Evolutionary conservation across 2,888 invertebrate genomes (phyloP).

Genomic region (Pheosia gnoma): DNA sequence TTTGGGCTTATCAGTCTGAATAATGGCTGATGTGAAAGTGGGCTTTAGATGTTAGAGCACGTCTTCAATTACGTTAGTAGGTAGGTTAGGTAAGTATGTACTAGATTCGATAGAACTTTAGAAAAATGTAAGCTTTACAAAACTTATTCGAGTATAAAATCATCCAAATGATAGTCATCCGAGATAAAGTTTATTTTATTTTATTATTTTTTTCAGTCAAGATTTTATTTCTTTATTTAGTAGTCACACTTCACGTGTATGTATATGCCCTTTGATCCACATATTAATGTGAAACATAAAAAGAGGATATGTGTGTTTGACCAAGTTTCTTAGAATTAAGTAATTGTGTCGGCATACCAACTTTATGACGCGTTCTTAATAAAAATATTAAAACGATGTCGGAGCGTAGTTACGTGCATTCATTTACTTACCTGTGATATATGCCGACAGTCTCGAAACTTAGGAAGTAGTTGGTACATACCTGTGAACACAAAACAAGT

Average conservation of each 20-base stretch:
- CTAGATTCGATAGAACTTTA: too few species aligned
- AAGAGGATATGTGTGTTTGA: conserved; percentile 18
- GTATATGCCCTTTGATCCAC: conserved; percentile 16
- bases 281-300: conserved; percentile 25
- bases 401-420: background rate
- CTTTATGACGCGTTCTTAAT: conserved; percentile 19
- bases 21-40: background rate
- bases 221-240: background rate
- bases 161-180: too few species aligned
- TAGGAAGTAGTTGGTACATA: conserved; percentile 18
- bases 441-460: background rate
- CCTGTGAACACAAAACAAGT: conserved; percentile 40
- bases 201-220: too few species aligned
- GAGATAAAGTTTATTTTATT: too few species aligned
- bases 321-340: conserved; percentile 30
- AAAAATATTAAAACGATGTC: conserved; percentile 1
- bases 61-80: background rate
- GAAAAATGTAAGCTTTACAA: too few species aligned
- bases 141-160: too few species aligned
- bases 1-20: background rate
- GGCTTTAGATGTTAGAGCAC: background rate
- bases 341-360: conserved; percentile 25
- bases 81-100: background rate
- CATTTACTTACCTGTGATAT: background rate
- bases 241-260: background rate